Base-by-base conservation (phyloP, 2,797 vertebrate genomes). In the Poecile montanus region DNA sequence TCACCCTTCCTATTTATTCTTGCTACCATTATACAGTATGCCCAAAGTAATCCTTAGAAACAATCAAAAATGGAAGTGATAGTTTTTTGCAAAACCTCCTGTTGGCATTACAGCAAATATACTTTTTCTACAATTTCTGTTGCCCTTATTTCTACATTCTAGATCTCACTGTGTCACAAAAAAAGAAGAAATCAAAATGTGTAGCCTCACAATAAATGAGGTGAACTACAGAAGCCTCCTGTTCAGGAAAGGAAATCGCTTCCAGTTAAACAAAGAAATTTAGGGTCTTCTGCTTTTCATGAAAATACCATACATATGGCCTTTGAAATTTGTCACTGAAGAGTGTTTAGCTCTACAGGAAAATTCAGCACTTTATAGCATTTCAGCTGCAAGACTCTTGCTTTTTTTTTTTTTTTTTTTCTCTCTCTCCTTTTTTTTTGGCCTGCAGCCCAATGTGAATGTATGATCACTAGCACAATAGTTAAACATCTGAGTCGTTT, bases 271-370 rank as follows among this genome's bases (percentile, higher is more conserved):
- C 97, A 98, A 98, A 98, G 97, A 97, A 96, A 97, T 97, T 97
- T 97, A 97, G 96, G 97, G 96, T 97, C 71, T 95, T 95, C 95
- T 95, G 96, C 96, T 97, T 97, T 97, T 97, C 96, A 97, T 97
- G 96, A 97, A 97, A 97, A 97, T 96, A 93, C 58, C 96, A 96
- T 98, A 97, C 98, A 98, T 97, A 97, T 97, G 96, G 97, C 97
- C 97, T 98, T 98, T 98, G 98, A 98, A 98, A 98, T 98, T 97
- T 97, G 97, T 97, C 97, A 97, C 97, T 97, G 97, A 97, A 97
- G 97, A 96, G 95, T 90, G 85, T 97, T 98, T 98, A 96, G 97
- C 98, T 98, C 94, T 95, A 97, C 97, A 97, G 97, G 98, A 98
- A 97, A 98, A 97, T 95, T 97, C 96, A 95, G 95, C 95, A 96